Base-by-base conservation (phyloP, 2,797 vertebrate species). In the Artibeus jamaicensis region DNA sequence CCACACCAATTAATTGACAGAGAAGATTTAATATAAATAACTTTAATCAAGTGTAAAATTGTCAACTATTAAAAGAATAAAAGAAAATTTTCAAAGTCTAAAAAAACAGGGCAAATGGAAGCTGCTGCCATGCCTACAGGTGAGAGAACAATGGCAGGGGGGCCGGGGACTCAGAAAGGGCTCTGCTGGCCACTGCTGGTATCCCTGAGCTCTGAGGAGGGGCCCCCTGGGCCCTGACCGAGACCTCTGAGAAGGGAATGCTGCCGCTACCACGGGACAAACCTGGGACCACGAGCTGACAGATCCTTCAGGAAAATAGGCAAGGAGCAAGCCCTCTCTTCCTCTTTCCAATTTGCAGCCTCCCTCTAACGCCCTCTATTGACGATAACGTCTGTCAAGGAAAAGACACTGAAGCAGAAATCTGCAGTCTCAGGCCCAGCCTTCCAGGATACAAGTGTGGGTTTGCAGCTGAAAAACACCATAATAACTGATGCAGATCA, bases 41-140 rank as follows among this genome's bases (percentile, higher is more conserved):
- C 34, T 90, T 93, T 89, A 83, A 87, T 65, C 68, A 76, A 37
- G 12, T 37, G 86, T 71, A 55, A 67, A 32, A 42, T 57, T 18
- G 22, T 9, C 22, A 53, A 79, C 53, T 84, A 34, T 37, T 44
- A 32, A 77, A 91, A 96, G n/a, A 22, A 21, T 73, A 37, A 86
- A 83, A 78, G 34, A 76, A 79, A 19, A 70, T 50, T 34, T 67
- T 6, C 68, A 77, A 91, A 19, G 5, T 46, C 1, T 22, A 19
- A 22, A 19, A 85, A 16, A 48, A 9, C 11, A 19, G 12, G 12
- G 10, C 32, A 93, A 26, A 15, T 68, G 32, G 34, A 29, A 94
- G 39, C 68, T 78, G 29, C 55, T 62, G n/a, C 21, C 34, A 19
- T 26, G 9, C 29, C 22, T 32, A 6, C 5, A 37, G 32, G 12